Conservation (phyloP, 2,113 vertebrate genomes). For the Heterochromis multidens region DNA sequence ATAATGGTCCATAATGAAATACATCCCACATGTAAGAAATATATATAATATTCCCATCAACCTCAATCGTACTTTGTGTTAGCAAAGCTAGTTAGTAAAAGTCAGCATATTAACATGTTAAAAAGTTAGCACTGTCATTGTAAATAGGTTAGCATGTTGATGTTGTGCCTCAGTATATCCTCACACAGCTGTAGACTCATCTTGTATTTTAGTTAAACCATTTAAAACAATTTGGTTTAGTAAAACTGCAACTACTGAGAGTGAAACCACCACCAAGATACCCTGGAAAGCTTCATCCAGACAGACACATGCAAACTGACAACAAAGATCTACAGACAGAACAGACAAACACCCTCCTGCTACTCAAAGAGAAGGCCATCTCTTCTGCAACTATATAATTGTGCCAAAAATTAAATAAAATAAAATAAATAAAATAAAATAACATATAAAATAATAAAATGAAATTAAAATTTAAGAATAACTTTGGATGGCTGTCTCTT, state of each 20-base stretch:
- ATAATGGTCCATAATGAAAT: background rate
- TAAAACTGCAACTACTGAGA: background rate
- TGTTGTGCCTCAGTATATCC: rapidly evolving
- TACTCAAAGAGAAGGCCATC: constrained; percentile 53
- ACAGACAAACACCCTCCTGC: constrained; percentile 45
- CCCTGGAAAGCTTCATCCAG: constrained; percentile 29
- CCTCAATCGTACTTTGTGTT: background rate
- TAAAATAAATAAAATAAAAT: rapidly evolving
- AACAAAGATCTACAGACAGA: constrained; percentile 33
- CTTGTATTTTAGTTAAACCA: background rate
- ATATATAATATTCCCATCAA: background rate
- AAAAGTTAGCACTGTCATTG: rapidly evolving
- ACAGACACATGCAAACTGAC: constrained; percentile 58
- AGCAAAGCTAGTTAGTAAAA: background rate
- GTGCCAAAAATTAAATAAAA: background rate
- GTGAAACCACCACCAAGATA: constrained; percentile 45
- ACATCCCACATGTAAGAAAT: background rate
- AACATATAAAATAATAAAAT: rapidly evolving
- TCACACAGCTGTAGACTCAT: background rate
- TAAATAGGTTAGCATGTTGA: background rate
- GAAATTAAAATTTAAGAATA: background rate
- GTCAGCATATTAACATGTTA: background rate
- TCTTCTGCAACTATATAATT: background rate
- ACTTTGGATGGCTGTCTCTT: constrained; percentile 53
- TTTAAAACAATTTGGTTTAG: background rate